A percentile compares a stretch with the other conserved stretches of the same genome.
Evolutionary conservation across 2,113 vertebrate species (phyloP).

Genomic region (Paramormyrops kingsleyae): DNA sequence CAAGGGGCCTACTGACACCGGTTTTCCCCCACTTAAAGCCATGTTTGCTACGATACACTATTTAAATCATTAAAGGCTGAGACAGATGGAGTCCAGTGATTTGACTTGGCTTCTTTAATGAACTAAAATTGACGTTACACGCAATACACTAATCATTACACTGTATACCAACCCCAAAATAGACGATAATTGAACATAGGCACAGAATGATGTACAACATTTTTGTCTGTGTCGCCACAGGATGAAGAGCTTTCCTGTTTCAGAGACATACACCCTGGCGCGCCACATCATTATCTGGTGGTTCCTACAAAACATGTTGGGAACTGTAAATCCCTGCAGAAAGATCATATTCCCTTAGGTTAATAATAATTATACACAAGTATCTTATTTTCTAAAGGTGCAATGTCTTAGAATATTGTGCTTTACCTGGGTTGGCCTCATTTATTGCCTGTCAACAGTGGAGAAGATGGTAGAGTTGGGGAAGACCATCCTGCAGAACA

Average conservation of each 20-base stretch:
- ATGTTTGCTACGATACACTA: not conserved
- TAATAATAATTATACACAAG: not conserved
- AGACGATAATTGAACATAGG: not conserved
- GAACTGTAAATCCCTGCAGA: slow-evolving; percentile 79
- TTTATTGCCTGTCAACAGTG: slow-evolving; percentile 58
- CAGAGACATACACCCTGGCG: slow-evolving; percentile 80
- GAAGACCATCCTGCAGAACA: slow-evolving; percentile 75
- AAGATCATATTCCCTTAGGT: slow-evolving; percentile 75
- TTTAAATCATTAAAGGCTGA: not conserved
- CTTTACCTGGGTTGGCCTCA: not conserved
- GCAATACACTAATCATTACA: not conserved
- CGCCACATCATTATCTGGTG: slow-evolving; percentile 86
- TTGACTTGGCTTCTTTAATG: not conserved
- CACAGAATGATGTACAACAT: not conserved
- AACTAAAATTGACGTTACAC: not conserved
- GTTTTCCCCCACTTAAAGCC: not conserved
- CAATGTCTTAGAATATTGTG: not conserved
- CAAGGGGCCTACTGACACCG: not conserved
- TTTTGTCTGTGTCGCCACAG: slow-evolving; percentile 42
- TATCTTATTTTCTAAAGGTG: not conserved
- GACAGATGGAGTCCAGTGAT: not conserved
- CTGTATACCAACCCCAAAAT: not conserved
- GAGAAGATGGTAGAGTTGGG: slow-evolving; percentile 78
- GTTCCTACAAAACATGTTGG: slow-evolving; percentile 82
- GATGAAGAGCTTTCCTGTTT: slow-evolving; percentile 86